A percentile compares a stretch with the other conserved stretches of the same genome.
Conservation (phyloP, 2,888 invertebrate species). For the Piscicola geometra region DNA sequence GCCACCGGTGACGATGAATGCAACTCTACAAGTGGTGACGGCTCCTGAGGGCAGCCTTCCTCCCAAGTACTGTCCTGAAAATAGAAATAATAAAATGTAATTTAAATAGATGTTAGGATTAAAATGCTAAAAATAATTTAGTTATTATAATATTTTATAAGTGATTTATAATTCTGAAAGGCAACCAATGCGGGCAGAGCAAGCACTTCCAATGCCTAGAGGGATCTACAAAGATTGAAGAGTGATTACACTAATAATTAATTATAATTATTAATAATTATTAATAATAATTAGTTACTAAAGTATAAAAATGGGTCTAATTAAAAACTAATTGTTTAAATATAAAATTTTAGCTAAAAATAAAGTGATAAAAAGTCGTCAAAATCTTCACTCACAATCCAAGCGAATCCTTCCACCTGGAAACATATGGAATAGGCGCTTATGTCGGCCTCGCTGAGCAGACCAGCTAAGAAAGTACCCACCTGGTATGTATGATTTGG, state of each 20-base stretch:
- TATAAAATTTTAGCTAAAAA: neutral
- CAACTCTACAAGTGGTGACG: slow-evolving; percentile 40
- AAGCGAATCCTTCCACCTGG: slow-evolving; percentile 46
- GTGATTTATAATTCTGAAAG: too few relatives aligned
- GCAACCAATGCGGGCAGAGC: slow-evolving; percentile 44
- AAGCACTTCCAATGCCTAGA: slow-evolving; percentile 45
- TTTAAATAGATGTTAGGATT: too few relatives aligned
- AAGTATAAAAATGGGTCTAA: too few relatives aligned
- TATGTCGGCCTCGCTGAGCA: slow-evolving; percentile 42
- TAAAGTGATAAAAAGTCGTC: neutral
- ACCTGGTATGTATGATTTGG: neutral
- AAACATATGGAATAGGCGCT: slow-evolving; percentile 44
- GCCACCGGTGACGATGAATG: slow-evolving; percentile 42
- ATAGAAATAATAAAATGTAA: too few relatives aligned
- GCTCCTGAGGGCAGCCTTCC: slow-evolving; percentile 44
- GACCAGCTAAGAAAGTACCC: slow-evolving; percentile 33
- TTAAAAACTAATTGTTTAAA: too few relatives aligned
- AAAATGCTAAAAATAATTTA: too few relatives aligned
- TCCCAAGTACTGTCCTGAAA: slow-evolving; percentile 43
- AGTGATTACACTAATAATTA: too few relatives aligned
- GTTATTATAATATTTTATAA: too few relatives aligned
- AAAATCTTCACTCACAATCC: slow-evolving; percentile 43
- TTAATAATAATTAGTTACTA: too few relatives aligned
- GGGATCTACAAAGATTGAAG: slow-evolving; percentile 44
- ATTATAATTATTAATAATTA: too few relatives aligned